Percentiles rank a stretch among this genome's conserved stretches.
These are phyloP conservation scores for Varanus komodoensis DNA, from an alignment of 2,113 vertebrate genomes.

Conservation along the genomic window DNA sequence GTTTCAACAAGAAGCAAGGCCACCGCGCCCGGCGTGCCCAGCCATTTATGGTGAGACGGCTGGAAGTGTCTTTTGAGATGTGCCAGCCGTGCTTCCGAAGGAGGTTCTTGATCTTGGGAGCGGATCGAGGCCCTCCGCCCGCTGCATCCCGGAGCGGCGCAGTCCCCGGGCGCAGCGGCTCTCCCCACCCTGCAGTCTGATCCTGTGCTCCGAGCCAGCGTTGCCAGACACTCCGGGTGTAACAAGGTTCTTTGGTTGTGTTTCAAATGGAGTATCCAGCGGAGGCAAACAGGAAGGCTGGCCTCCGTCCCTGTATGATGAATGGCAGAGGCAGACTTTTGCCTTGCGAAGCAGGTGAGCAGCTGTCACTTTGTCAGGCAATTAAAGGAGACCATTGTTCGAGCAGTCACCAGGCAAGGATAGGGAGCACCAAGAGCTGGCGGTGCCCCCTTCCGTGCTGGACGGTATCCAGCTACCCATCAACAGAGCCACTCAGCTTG, in stretches of 20 bases:
- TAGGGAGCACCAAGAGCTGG: not conserved
- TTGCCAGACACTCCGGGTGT: not conserved
- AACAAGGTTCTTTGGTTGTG: not conserved
- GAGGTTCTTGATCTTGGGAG: not conserved
- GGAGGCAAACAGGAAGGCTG: not conserved
- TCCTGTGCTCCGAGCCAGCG: too few species aligned
- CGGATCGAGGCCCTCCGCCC: not conserved
- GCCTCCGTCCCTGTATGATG: not conserved
- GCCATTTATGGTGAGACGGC: not conserved
- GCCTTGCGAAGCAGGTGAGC: not conserved
- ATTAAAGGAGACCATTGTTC: not conserved
- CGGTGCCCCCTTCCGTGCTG: not conserved
- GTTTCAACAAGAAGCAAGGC: too few species aligned
- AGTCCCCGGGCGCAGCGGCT: fast-evolving
- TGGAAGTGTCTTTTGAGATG: not conserved
- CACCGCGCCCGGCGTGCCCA: too few species aligned
- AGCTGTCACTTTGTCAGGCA: not conserved
- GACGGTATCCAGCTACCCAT: not conserved
- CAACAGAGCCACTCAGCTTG: not conserved
- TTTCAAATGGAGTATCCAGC: not conserved
- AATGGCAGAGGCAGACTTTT: not conserved
- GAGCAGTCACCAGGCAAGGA: not conserved
- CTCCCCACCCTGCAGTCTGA: not conserved
- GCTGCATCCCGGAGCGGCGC: not conserved
- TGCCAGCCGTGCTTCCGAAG: not conserved